Conservation (phyloP, 1,140 invertebrate genomes). For the Neuroterus valhalla region DNA sequence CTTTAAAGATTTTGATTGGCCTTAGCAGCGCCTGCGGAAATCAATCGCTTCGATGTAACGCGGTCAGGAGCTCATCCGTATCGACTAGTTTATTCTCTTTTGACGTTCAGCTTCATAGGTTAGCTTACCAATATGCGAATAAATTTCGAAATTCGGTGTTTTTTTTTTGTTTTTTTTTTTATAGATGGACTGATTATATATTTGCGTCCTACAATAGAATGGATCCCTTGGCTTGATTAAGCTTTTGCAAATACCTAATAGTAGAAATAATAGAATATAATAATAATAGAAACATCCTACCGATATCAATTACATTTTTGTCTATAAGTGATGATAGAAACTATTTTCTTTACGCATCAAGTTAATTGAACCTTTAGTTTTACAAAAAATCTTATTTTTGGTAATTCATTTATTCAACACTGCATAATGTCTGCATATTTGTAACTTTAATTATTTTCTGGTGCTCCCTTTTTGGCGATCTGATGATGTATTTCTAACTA, state of each 20-base stretch:
- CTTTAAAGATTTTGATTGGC: constrained; percentile 20
- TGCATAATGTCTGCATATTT: too few species aligned
- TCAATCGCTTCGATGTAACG: constrained; percentile 51
- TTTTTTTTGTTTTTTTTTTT: not conserved
- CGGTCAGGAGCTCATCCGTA: constrained; percentile 45
- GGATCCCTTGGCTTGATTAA: too few species aligned
- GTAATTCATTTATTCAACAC: not conserved
- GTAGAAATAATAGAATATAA: too few species aligned
- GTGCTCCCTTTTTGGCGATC: not conserved
- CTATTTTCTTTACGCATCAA: too few species aligned
- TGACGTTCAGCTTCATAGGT: constrained; percentile 13
- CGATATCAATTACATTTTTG: too few species aligned
- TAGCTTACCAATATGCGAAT: not conserved
- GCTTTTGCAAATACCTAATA: too few species aligned
- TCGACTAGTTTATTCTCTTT: constrained; percentile 17
- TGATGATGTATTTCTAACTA: not conserved
- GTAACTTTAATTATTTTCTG: not conserved
- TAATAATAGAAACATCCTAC: too few species aligned
- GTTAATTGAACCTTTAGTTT: too few species aligned
- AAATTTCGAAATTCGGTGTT: not conserved
- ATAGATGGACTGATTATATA: too few species aligned
- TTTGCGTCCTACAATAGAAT: too few species aligned
- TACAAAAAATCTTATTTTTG: too few species aligned
- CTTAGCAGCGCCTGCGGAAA: constrained; percentile 36
- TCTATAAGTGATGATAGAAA: too few species aligned